phyloP scores from a whole-genome alignment of 2,113 vertebrate species.

The Callorhinus ursinus region DNA sequence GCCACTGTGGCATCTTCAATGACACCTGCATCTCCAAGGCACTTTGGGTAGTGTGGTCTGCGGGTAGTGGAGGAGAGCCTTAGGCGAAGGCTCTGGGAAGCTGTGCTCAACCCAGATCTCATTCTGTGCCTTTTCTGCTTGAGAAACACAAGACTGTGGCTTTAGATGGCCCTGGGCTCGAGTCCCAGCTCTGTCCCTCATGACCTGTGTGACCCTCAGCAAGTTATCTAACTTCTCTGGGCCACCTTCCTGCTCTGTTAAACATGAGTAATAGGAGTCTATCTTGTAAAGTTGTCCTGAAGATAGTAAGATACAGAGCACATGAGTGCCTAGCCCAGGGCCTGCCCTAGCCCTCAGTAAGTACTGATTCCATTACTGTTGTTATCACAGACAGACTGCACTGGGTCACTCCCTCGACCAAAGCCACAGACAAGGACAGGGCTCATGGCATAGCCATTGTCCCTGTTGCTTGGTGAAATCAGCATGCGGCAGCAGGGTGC shows the following conservation, averaged over 20 bases:
- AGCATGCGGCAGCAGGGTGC: neutral
- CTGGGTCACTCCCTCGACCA: neutral
- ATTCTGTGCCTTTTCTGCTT: neutral
- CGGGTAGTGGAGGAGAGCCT: neutral
- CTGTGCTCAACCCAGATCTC: neutral
- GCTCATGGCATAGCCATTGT: neutral
- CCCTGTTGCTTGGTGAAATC: neutral
- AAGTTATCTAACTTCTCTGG: neutral
- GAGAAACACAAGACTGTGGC: neutral
- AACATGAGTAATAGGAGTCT: neutral
- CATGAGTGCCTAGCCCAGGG: neutral
- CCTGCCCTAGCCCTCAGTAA: neutral
- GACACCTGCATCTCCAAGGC: neutral
- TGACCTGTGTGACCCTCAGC: neutral
- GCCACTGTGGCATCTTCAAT: neutral
- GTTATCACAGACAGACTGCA: neutral
- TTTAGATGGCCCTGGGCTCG: neutral
- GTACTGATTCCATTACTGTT: neutral
- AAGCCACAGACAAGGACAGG: neutral
- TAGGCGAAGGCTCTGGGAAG: fast-evolving
- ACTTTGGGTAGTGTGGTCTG: neutral
- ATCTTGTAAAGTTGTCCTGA: neutral
- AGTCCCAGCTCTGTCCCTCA: neutral
- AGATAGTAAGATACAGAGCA: neutral
- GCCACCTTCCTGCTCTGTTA: neutral